phyloP scores from a whole-genome alignment of 2,797 vertebrate genomes.

The Agapornis canus region DNA sequence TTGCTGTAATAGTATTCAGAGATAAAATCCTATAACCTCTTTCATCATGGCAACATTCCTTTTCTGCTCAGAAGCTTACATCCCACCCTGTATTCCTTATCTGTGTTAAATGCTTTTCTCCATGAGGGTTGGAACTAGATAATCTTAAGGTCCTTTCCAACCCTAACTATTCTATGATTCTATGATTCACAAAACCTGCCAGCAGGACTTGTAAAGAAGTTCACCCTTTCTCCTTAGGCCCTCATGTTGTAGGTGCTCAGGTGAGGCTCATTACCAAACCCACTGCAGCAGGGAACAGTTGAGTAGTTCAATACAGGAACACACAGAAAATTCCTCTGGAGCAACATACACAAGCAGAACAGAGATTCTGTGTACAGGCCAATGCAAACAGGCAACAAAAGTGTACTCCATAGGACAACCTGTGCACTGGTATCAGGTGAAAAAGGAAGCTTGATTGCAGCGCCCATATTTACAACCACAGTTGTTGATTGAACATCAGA shows the following conservation, averaged over 20 bases:
- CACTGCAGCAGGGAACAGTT: not conserved
- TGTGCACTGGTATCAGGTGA: not conserved
- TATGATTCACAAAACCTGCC: not conserved
- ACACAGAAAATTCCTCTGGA: not conserved
- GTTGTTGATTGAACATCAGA: not conserved
- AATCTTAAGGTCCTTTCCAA: no score
- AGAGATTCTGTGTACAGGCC: not conserved
- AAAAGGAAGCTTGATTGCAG: not conserved
- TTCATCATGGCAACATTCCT: not conserved
- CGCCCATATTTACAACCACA: not conserved
- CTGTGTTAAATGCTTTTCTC: not conserved
- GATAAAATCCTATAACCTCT: not conserved
- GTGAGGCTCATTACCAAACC: not conserved
- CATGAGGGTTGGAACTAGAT: no score
- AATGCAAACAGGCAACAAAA: not conserved
- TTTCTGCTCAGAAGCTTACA: not conserved
- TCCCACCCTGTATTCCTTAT: not conserved
- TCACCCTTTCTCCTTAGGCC: not conserved
- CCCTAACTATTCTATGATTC: no score
- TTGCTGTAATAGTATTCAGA: not conserved
- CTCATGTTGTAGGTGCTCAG: not conserved
- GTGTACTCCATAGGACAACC: not conserved
- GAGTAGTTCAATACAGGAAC: not conserved
- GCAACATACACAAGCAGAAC: fast-evolving
- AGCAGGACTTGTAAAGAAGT: not conserved